phyloP scores from a whole-genome alignment of 2,113 vertebrate genomes.

The Rattus rattus region DNA sequence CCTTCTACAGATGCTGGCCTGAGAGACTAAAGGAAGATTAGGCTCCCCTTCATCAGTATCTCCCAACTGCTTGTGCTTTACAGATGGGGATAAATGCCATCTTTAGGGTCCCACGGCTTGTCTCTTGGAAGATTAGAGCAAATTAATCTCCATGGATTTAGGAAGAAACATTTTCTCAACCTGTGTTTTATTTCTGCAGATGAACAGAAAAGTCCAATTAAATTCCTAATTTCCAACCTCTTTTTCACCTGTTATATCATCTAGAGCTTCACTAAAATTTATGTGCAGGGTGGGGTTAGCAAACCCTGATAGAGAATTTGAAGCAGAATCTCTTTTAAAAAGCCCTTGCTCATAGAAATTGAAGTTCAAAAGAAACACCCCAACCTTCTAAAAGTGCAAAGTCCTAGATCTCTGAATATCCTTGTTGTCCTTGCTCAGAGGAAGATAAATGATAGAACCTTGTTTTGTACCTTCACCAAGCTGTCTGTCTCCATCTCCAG shows the following conservation, averaged over 20 bases:
- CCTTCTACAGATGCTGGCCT: not conserved
- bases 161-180: not conserved
- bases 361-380: not conserved
- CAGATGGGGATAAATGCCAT: not conserved
- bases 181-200: not conserved
- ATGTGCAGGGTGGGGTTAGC: not conserved
- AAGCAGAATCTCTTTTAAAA: not conserved
- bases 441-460: not conserved
- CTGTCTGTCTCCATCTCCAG: not conserved
- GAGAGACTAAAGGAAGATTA: not conserved
- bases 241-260: not conserved
- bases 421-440: not conserved
- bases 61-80: not conserved
- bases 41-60: not conserved
- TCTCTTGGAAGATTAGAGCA: not conserved
- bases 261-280: not conserved
- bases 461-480: not conserved
- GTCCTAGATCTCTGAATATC: not conserved
- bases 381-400: not conserved
- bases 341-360: not conserved
- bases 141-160: not conserved
- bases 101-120: not conserved
- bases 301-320: not conserved
- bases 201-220: too few species aligned
- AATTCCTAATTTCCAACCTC: not conserved